Evolutionary conservation across 2,888 invertebrate genomes (phyloP), one percentile per base, ranked within the genome.

Genomic region (Lycaena phlaeas): DNA sequence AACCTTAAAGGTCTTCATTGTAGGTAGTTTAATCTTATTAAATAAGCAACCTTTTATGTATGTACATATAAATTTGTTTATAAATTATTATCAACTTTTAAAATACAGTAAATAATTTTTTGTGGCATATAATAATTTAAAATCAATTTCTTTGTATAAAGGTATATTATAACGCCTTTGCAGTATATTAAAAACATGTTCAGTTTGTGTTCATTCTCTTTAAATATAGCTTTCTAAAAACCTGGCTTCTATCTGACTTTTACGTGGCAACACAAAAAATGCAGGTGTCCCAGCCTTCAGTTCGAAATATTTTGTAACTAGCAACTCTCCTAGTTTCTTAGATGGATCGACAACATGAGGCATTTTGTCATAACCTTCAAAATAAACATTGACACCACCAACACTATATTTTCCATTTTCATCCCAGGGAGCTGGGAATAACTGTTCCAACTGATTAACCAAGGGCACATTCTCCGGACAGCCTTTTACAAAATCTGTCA

Each of bases 401-500:
- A 79, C 59, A 36, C 62, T 85, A 61, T 94, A 96, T 51, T 88
- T 88, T 15, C 81, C 70, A 1, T 89, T 77, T 27, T 66, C 67
- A 61, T 96, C 96, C 91, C 93, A 94, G 0, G 87, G 86, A n/a
- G 89, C 88, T 1, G 84, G 84, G 57, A 95, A 92, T 29, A 95
- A 68, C 52, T 89, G 87, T 27, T 81, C 69, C 26, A 79, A 53
- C 27, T 71, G 74, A 43, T 52, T 60, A 1, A 64, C 66, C 66
- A 87, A 88, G 85, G 85, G 75, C 1, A 87, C 86, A 53, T 90
- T 87, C 74, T 97, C 96, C 6, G 88, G 87, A 59, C 96, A 93
- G 43, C 88, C 87, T 65, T 92, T 90, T 27, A 98, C 87, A 54
- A 96, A 94, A 70, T 98, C 98, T 36, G 95, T 93, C 56, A 92